Conservation (phyloP, 2,797 vertebrate genomes). For the Acrossocheilus wenchowensis region DNA sequence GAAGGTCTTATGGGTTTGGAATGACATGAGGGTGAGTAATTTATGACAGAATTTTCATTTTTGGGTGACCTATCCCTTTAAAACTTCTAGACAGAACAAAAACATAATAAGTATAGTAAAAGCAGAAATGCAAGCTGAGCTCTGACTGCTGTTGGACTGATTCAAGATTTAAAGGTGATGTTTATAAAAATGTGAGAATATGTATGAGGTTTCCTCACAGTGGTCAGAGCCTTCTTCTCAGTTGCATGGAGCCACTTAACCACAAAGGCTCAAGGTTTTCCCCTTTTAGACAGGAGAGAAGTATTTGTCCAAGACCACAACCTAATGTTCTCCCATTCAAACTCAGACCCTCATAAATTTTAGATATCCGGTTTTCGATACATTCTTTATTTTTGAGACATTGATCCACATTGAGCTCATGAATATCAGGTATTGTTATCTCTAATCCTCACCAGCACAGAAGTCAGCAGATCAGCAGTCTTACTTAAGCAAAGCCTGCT, state of each 20-base stretch:
- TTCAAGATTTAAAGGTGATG: background rate
- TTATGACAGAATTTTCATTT: background rate
- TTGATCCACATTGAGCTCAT: constrained; percentile 3
- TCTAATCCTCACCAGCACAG: constrained; percentile 25
- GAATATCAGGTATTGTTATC: constrained; percentile 35
- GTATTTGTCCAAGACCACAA: constrained; percentile 17
- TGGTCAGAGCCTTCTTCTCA: constrained; percentile 8
- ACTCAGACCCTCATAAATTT: background rate
- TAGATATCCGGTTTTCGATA: background rate
- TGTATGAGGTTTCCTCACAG: background rate
- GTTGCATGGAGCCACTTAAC: background rate
- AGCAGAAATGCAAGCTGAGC: background rate
- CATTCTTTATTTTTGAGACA: background rate
- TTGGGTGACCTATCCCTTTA: background rate
- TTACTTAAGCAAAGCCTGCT: constrained; percentile 18
- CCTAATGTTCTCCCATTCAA: background rate
- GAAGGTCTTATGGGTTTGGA: background rate
- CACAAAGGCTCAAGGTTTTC: constrained; percentile 13
- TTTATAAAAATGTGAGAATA: constrained; percentile 4
- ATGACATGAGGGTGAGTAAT: background rate
- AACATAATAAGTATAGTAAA: background rate
- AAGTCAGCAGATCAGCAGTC: constrained; percentile 27
- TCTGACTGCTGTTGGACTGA: background rate
- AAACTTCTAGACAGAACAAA: background rate
- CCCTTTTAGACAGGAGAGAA: background rate